Evolutionary conservation across 1,140 invertebrate genomes (phyloP).

Genomic region (Portunus trituberculatus): DNA sequence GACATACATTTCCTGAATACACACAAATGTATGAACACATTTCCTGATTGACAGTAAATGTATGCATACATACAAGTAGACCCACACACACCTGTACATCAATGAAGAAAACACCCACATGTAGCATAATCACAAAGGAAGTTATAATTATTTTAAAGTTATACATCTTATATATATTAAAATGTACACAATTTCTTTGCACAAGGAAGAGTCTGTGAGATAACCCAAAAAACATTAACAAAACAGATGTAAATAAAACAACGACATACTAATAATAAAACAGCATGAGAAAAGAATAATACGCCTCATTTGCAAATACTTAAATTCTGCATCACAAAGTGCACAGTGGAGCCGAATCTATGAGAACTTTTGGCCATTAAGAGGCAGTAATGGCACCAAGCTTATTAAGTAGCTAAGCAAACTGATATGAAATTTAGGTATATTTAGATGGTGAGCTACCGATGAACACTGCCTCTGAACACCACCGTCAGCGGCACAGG

Average conservation of each 20-base stretch:
- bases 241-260: neutral
- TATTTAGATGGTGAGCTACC: neutral
- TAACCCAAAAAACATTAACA: neutral
- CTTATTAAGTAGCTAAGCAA: constrained; percentile 1
- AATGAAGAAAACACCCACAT: neutral
- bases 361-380: too few relatives aligned
- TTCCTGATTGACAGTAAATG: neutral
- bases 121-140: neutral
- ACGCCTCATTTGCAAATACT: neutral
- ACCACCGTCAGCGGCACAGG: too few relatives aligned
- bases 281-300: neutral
- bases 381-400: too few relatives aligned
- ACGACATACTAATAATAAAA: neutral
- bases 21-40: neutral
- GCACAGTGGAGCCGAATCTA: neutral
- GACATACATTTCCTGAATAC: neutral
- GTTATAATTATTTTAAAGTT: neutral
- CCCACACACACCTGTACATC: neutral
- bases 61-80: neutral
- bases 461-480: too few relatives aligned
- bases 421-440: neutral
- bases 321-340: neutral
- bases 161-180: constrained; percentile 26
- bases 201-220: neutral
- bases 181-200: neutral